Percentiles rank a stretch among this genome's conserved stretches.
Evolutionary conservation across 2,797 vertebrate genomes (phyloP).

Genomic region (Anabas testudineus): DNA sequence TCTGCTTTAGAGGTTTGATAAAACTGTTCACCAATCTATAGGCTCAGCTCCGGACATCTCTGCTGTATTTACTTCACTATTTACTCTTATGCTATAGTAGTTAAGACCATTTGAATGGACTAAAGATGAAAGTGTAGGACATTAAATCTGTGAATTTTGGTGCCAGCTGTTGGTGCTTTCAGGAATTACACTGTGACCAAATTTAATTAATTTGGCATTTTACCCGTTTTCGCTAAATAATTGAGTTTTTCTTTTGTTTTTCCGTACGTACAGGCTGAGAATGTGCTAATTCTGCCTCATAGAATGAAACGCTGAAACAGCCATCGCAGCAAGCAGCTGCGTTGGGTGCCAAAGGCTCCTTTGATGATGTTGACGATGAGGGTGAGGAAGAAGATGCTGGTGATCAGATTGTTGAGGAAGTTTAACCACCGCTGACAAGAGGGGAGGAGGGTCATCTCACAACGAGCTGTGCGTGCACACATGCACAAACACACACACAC

Average conservation of each 20-base stretch:
- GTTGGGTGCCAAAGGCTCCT: conserved; percentile 77
- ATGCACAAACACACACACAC: conserved; percentile 28
- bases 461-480: conserved; percentile 60
- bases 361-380: conserved; percentile 75
- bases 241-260: too few relatives aligned
- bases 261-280: conserved; percentile 10
- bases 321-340: conserved; percentile 78
- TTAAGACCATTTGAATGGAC: background rate
- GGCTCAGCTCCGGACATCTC: too few relatives aligned
- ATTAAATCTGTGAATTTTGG: background rate
- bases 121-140: conserved; percentile 1
- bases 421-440: conserved; percentile 72
- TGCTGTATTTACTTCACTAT: too few relatives aligned
- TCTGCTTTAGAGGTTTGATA: too few relatives aligned
- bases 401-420: conserved; percentile 78
- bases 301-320: conserved; percentile 74
- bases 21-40: too few relatives aligned
- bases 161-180: background rate
- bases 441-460: conserved; percentile 67
- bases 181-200: background rate
- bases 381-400: conserved; percentile 74
- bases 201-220: background rate
- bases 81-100: background rate
- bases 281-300: conserved; percentile 26
- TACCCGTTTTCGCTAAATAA: background rate